Evolutionary conservation across 2,888 invertebrate species (phyloP).

Genomic region (Nezara viridula): DNA sequence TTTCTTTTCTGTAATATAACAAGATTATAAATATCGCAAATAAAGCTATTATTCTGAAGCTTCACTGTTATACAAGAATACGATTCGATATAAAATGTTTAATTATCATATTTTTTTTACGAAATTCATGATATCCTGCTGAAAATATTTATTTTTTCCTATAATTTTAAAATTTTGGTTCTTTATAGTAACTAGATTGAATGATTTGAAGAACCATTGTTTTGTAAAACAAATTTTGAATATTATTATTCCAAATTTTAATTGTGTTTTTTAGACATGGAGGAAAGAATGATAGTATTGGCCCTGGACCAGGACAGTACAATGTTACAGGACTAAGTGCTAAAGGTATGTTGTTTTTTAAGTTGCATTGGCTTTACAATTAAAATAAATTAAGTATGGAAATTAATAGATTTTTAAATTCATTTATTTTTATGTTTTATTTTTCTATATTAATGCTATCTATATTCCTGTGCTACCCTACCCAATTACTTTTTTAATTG

Average conservation of each 20-base stretch:
- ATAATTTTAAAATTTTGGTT: not conserved
- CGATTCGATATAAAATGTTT: not conserved
- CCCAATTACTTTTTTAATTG: too few species aligned
- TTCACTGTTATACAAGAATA: not conserved
- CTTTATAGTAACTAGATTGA: not conserved
- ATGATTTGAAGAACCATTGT: not conserved
- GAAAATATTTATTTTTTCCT: not conserved
- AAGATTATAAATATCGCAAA: not conserved
- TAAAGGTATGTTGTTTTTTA: conserved; percentile 77
- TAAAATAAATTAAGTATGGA: not conserved
- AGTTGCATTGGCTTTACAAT: not conserved
- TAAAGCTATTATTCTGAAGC: not conserved
- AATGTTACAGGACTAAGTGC: conserved; percentile 87
- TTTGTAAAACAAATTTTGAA: not conserved
- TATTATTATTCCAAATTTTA: conserved; percentile 6
- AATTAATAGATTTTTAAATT: too few species aligned
- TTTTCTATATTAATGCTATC: too few species aligned
- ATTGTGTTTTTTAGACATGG: conserved; percentile 69
- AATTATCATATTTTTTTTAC: not conserved
- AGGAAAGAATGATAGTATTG: conserved; percentile 74
- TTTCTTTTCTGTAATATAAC: not conserved
- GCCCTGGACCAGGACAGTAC: conserved; percentile 93
- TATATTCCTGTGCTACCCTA: too few species aligned
- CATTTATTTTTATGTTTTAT: too few species aligned
- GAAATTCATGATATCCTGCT: not conserved